Conservation (phyloP, 2,113 vertebrate genomes). For the Caracal caracal region DNA sequence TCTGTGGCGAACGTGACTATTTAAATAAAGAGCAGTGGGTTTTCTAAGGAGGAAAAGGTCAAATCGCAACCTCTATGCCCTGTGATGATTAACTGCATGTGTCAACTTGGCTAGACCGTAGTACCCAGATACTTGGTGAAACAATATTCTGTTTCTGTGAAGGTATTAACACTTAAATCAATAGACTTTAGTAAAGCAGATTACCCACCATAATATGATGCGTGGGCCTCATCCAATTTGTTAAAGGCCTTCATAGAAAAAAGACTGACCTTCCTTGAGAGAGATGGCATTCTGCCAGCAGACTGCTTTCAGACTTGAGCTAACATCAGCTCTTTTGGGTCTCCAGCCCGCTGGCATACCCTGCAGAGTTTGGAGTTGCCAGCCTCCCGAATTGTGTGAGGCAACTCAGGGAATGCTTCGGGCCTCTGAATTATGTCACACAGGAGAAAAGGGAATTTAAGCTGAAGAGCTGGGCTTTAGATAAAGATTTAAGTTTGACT, state of each 20-base stretch:
- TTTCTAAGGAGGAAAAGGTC: background rate
- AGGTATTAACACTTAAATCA: background rate
- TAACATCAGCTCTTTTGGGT: background rate
- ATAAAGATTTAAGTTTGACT: background rate
- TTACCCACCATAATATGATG: background rate
- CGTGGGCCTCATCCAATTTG: background rate
- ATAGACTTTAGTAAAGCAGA: background rate
- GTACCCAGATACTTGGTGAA: background rate
- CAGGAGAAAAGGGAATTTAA: background rate
- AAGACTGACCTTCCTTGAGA: background rate
- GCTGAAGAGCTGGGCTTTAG: background rate
- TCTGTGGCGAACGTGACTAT: background rate
- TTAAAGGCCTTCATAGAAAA: background rate
- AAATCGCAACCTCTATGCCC: background rate
- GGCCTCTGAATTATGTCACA: background rate
- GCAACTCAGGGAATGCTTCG: background rate
- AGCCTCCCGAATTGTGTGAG: background rate
- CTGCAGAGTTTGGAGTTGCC: background rate
- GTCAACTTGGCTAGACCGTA: background rate
- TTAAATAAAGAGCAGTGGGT: background rate
- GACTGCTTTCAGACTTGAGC: background rate
- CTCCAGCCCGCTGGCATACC: background rate
- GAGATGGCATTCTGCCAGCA: background rate
- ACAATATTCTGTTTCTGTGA: background rate
- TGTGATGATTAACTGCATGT: background rate